Percentiles rank a stretch among this genome's conserved stretches.
Evolutionary conservation across 37 sponge, comb jelly and placozoan genomes (phyloP).

Genomic region (Bolinopsis microptera): DNA sequence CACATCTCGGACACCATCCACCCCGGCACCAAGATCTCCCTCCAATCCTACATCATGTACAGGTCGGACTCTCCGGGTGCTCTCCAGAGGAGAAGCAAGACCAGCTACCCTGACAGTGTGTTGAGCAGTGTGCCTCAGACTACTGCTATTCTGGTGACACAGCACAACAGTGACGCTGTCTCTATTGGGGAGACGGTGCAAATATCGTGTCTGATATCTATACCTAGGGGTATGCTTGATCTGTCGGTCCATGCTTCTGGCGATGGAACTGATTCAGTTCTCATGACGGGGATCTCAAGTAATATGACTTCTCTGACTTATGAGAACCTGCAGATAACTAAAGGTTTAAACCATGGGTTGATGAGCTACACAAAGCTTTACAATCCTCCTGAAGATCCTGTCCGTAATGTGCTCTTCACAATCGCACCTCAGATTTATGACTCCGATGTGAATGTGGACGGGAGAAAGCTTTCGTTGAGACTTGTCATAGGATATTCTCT

Average conservation of each 20-base stretch:
- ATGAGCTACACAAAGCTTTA: constrained; percentile 35
- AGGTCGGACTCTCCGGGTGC: background rate
- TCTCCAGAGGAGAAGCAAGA: background rate
- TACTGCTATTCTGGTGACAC: background rate
- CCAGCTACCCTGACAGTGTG: background rate
- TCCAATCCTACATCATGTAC: constrained; percentile 63
- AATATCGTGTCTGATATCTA: background rate
- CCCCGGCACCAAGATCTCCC: constrained; percentile 23
- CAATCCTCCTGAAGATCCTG: background rate
- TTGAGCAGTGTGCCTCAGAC: background rate
- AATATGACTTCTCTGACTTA: background rate
- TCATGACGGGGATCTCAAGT: background rate
- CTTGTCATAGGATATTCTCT: constrained; percentile 28
- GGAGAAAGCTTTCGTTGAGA: background rate
- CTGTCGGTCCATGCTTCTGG: constrained; percentile 14
- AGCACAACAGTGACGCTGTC: constrained; percentile 15
- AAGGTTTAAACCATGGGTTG: constrained; percentile 8
- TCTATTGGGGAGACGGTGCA: constrained; percentile 50
- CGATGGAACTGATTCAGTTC: background rate
- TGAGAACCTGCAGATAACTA: background rate
- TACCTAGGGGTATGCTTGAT: constrained; percentile 34
- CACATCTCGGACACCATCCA: constrained; percentile 53
- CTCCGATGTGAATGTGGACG: background rate
- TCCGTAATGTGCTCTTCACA: background rate
- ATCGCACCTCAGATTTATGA: background rate